Evolutionary conservation across 1,140 invertebrate species (phyloP), one percentile per base, ranked within the genome.

Genomic region (Caenorhabditis remanei): DNA sequence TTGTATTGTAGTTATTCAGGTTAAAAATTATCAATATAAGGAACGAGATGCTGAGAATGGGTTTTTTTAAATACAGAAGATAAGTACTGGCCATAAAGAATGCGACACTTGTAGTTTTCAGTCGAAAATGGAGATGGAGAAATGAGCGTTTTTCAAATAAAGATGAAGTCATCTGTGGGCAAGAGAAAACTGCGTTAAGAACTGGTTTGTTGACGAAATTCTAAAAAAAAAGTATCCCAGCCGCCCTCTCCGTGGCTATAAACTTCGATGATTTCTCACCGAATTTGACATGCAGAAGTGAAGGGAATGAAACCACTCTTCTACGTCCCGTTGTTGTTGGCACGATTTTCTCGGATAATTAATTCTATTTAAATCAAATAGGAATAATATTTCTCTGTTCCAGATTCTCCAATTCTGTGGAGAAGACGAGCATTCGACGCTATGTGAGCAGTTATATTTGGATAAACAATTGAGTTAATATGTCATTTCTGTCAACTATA

Each of bases 311-410:
- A 1, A n/a, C 9, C 7, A 53, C 53, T 5, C 8, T 48, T 6
- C 71, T 79, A 13, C 16, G 71, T 2, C 71, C 71, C 3, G 71
- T 79, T 13, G n/a, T 79, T 3, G 53, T 79, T 79, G 71, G 61
- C 11, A 11, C 2, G 50, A 16, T 11, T 63, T 32, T n/a, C n/a
- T 58, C 4, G 19, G 21, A n/a, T 1, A 7, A 58, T 19, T 19
- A 19, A n/a, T 6, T 2, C 14, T n/a, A 19, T n/a, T n/a, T 58
- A 19, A 58, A 58, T 58, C 7, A 19, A 58, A n/a, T n/a, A n/a
- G n/a, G n/a, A n/a, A n/a, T n/a, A n/a, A n/a, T n/a, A n/a, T n/a
- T n/a, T n/a, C n/a, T n/a, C n/a, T n/a, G n/a, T n/a, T n/a, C 24
- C 71, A 79, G 71, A 24, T 79, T 11, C 71, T 79, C 46, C 46